phyloP scores from a whole-genome alignment of 2,113 vertebrate species.

The Willisornis vidua region DNA sequence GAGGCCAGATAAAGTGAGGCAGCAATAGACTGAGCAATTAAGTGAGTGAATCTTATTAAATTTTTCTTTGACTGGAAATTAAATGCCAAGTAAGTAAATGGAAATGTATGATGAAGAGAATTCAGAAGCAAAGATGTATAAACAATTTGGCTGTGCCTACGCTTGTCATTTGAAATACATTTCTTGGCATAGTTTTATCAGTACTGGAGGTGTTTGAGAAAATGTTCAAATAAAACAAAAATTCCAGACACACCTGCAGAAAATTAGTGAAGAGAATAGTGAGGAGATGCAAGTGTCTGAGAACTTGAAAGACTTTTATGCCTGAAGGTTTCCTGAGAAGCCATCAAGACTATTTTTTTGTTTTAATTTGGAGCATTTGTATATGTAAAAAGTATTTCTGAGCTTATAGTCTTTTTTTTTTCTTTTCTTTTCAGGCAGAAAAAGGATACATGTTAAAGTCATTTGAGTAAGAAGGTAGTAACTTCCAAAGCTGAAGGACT shows the following conservation, averaged over 20 bases:
- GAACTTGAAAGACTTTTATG: neutral
- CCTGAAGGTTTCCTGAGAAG: neutral
- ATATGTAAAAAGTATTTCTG: neutral
- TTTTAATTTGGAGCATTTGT: neutral
- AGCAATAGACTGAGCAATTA: neutral
- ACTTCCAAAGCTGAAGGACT: neutral
- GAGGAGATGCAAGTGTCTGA: neutral
- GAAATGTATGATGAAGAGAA: neutral
- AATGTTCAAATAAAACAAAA: neutral
- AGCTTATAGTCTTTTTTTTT: neutral
- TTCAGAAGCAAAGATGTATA: neutral
- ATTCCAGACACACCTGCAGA: neutral
- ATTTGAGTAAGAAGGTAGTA: neutral
- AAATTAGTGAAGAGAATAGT: neutral
- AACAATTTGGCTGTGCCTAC: neutral
- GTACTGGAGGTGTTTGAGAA: neutral
- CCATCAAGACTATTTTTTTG: neutral
- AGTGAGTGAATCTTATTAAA: neutral
- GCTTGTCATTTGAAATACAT: neutral
- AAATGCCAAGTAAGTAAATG: neutral
- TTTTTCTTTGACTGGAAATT: constrained; percentile 4
- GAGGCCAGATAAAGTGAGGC: neutral
- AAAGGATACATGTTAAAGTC: neutral
- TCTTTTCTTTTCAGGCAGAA: rapidly evolving
- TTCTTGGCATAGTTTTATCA: neutral